These are phyloP conservation scores for Delphinus delphis DNA, from an alignment of 2,113 vertebrate genomes.

Conservation along the genomic window DNA sequence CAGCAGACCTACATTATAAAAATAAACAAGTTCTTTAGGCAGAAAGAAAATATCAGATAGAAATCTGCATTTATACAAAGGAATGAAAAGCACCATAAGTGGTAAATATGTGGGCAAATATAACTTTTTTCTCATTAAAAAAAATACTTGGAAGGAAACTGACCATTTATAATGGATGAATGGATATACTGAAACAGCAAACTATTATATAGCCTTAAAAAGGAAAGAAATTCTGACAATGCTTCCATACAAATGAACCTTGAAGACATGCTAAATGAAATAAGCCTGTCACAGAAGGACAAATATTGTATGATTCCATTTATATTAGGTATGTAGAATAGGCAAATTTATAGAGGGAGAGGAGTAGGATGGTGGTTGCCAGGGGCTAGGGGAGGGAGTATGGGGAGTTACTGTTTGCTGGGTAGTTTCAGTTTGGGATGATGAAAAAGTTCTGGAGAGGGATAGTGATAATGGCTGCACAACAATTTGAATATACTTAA, in stretches of 20 bases:
- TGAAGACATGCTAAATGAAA: not conserved
- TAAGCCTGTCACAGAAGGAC: not conserved
- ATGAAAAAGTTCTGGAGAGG: not conserved
- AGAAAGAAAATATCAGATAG: not conserved
- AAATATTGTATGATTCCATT: not conserved
- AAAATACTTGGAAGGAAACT: not conserved
- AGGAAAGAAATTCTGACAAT: not conserved
- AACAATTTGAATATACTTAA: not conserved
- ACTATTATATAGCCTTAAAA: not conserved
- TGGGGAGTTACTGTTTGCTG: not conserved
- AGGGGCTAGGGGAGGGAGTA: not conserved
- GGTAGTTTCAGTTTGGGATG: not conserved
- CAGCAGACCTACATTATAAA: not conserved
- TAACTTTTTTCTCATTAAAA: slow-evolving; percentile 3
- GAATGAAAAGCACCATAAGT: not conserved
- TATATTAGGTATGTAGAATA: not conserved
- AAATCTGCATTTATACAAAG: not conserved
- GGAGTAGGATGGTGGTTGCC: not conserved
- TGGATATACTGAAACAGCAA: not conserved
- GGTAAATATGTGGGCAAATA: not conserved
- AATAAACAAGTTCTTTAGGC: not conserved
- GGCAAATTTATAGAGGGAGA: not conserved
- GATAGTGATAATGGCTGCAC: not conserved
- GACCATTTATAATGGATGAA: not conserved
- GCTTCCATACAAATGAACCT: not conserved